phyloP scores from a whole-genome alignment of 2,113 vertebrate genomes.

The Perognathus longimembris region DNA sequence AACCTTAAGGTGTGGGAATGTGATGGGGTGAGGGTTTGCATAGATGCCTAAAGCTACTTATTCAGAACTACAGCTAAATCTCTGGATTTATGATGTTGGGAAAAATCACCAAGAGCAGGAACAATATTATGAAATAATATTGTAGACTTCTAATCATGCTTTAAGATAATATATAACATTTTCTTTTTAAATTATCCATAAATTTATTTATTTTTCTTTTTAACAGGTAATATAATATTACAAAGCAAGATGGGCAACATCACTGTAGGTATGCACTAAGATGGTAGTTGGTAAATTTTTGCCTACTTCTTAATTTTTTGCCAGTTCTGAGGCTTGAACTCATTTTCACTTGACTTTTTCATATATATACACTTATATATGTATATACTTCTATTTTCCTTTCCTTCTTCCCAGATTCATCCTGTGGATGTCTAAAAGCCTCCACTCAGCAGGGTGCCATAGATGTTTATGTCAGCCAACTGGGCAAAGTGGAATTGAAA shows the following conservation, averaged over 20 bases:
- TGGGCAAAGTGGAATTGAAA: conserved; percentile 90
- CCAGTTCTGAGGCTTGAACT: too few relatives aligned
- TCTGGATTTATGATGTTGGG: conserved; percentile 20
- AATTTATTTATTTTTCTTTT: conserved; percentile 54
- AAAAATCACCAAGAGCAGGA: neutral
- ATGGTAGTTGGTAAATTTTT: conserved; percentile 9
- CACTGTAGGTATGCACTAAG: conserved; percentile 86
- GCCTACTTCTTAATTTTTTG: neutral
- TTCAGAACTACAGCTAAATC: conserved; percentile 43
- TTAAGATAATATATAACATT: conserved; percentile 2
- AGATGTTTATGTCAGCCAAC: conserved; percentile 93
- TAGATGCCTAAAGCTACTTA: neutral
- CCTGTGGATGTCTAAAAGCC: conserved; percentile 91
- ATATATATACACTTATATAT: too few relatives aligned
- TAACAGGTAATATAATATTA: conserved; percentile 86
- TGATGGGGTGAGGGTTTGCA: neutral
- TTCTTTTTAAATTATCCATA: conserved; percentile 45
- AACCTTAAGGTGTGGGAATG: neutral
- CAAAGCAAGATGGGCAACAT: conserved; percentile 86
- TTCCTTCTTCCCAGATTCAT: conserved; percentile 89
- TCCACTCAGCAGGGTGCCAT: conserved; percentile 89
- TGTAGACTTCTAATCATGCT: neutral
- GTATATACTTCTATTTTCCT: too few relatives aligned
- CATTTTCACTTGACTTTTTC: too few relatives aligned
- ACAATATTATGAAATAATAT: neutral